Base-by-base conservation (phyloP, 2,113 vertebrate genomes). In the Athene noctua region DNA sequence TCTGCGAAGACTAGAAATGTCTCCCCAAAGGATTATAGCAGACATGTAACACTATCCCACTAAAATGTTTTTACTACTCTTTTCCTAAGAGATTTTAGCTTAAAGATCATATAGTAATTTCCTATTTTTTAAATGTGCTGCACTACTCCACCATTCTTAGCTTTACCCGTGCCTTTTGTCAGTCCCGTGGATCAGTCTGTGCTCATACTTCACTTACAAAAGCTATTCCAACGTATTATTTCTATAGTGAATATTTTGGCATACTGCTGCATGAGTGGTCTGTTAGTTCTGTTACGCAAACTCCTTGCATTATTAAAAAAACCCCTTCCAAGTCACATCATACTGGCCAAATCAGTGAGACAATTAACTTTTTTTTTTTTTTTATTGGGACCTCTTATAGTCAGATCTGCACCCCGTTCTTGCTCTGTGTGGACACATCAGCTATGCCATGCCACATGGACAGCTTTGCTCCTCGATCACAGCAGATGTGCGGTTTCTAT, bases 241-340 rank as follows among this genome's bases (percentile, higher is more conserved):
- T 79, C 66, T 38, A 29, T 2, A 52, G 27, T 4, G 58, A 72
- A 38, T 9, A 10, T 27, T 51, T 52, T 23, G 38, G 36, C 30
- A 19, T 34, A 10, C 16, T 32, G 51, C 63, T 49, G 23, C 10
- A 44, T 5, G 6, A 52, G 19, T 14, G 19, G 19, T 71, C 36
- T 46, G 6, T 63, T 44, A 57, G 32, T 20, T 18, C 23, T 38
- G 22, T 34, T 52, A n/a, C 11, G 6, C 15, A 80, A 72, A 59
- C 27, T 58, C 34, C 13, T 51, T 34, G 23, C 51, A 26, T 52
- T 52, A 52, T 5, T 46, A 14, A 58, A 72, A 44, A 55, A 58
- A 14, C 1, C 4, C 2, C 9, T 20, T 59, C 38, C 52, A 38
- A 80, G 44, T 21, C 0, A 1, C 25, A 46, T 59, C 23, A 61